Conservation (phyloP, 1,140 invertebrate genomes). For the Andricus grossulariae region DNA sequence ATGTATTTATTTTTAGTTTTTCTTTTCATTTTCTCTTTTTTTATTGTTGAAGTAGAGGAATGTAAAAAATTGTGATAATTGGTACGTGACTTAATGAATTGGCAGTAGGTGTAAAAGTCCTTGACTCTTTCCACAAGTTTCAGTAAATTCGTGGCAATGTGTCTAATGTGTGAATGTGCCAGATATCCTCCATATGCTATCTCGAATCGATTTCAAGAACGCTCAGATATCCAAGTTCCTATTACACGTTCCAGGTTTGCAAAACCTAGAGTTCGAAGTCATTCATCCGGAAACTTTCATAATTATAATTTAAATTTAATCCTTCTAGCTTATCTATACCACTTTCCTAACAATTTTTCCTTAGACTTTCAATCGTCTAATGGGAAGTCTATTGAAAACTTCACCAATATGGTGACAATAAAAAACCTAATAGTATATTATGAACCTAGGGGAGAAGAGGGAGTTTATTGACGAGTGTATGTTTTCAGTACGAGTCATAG, state of each 20-base stretch:
- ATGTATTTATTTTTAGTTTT: neutral
- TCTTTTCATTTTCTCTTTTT: neutral
- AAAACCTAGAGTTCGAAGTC: neutral
- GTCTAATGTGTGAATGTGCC: constrained; percentile 1
- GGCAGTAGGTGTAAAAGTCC: constrained; percentile 18
- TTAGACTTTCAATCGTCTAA: neutral
- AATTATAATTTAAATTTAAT: neutral
- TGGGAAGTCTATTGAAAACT: too few species aligned
- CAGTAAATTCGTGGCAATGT: constrained; percentile 26
- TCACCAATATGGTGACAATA: too few species aligned
- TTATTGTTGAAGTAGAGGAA: neutral
- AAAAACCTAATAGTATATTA: too few species aligned
- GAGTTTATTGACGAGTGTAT: too few species aligned
- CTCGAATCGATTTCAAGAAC: constrained; percentile 11
- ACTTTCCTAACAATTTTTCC: neutral
- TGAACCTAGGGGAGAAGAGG: too few species aligned
- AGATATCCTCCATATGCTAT: constrained; percentile 25
- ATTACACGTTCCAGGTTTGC: constrained; percentile 4
- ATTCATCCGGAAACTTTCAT: constrained; percentile 11
- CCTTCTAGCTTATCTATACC: neutral
- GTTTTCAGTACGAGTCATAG: too few species aligned
- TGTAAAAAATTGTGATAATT: constrained; percentile 1
- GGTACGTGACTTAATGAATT: constrained; percentile 16
- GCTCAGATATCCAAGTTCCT: neutral
- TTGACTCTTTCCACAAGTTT: constrained; percentile 26